Evolutionary conservation across 1,140 invertebrate species (phyloP).

Genomic region (Paracyclopina nana): DNA sequence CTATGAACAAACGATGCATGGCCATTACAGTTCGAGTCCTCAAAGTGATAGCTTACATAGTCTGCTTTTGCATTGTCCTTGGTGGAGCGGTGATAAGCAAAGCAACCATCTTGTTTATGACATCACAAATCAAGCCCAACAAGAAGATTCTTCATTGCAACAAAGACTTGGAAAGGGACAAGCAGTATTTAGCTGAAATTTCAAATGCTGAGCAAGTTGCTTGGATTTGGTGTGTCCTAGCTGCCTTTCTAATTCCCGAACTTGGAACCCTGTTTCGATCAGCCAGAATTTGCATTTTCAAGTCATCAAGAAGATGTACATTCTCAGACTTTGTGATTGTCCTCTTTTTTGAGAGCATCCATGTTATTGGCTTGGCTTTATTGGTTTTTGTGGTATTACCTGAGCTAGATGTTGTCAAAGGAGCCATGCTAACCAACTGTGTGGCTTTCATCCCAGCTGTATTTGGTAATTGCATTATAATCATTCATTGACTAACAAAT

Average conservation of each 20-base stretch:
- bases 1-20: slow-evolving; percentile 52
- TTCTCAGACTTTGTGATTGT: slow-evolving; percentile 43
- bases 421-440: slow-evolving; percentile 80
- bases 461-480: no score
- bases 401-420: slow-evolving; percentile 71
- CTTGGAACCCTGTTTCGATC: slow-evolving; percentile 62
- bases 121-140: slow-evolving; percentile 55
- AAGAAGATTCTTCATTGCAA: slow-evolving; percentile 57
- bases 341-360: slow-evolving; percentile 60
- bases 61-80: slow-evolving; percentile 65
- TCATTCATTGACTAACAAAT: no score
- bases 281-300: slow-evolving; percentile 70
- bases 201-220: slow-evolving; percentile 33
- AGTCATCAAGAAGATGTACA: slow-evolving; percentile 46
- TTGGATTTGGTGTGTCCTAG: slow-evolving; percentile 81
- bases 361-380: slow-evolving; percentile 59
- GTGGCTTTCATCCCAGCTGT: slow-evolving; percentile 67
- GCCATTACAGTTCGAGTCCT: slow-evolving; percentile 63
- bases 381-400: slow-evolving; percentile 71
- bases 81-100: slow-evolving; percentile 60
- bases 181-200: slow-evolving; percentile 14
- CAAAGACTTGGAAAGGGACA: slow-evolving; percentile 29
- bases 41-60: slow-evolving; percentile 59
- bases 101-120: slow-evolving; percentile 70
- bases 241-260: slow-evolving; percentile 65